Conservation (phyloP, 2,888 invertebrate genomes). For the Shargacucullia verbasci region DNA sequence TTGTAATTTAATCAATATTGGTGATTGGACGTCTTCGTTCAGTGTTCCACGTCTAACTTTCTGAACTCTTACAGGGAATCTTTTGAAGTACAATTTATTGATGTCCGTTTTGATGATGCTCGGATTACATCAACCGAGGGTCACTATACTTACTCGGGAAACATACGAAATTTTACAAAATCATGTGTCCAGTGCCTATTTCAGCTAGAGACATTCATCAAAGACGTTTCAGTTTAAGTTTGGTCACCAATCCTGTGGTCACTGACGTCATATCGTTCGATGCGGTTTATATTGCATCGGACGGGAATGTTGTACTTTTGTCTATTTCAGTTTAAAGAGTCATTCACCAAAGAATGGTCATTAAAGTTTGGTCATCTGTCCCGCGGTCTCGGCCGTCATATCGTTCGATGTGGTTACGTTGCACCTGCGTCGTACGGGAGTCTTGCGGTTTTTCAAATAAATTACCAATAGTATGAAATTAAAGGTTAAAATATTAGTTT, state of each 20-base stretch:
- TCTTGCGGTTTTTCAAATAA: slow-evolving; percentile 37
- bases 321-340: no score
- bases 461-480: slow-evolving; percentile 7
- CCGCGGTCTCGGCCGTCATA: slow-evolving; percentile 17
- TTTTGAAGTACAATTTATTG: no score
- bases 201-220: background rate
- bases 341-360: background rate
- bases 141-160: background rate
- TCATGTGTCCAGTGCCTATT: background rate
- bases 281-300: slow-evolving; percentile 18
- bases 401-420: slow-evolving; percentile 32
- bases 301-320: slow-evolving; percentile 35
- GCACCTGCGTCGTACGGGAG: slow-evolving; percentile 6
- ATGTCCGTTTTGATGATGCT: no score
- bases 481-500: background rate
- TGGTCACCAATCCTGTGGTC: slow-evolving; percentile 8
- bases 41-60: no score
- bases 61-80: no score
- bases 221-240: background rate
- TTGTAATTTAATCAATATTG: no score
- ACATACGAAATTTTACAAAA: background rate
- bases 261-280: slow-evolving; percentile 27
- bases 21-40: no score
- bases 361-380: slow-evolving; percentile 6
- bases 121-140: no score